phyloP scores from a whole-genome alignment of 2,888 invertebrate genomes.

The Apodemia zela region DNA sequence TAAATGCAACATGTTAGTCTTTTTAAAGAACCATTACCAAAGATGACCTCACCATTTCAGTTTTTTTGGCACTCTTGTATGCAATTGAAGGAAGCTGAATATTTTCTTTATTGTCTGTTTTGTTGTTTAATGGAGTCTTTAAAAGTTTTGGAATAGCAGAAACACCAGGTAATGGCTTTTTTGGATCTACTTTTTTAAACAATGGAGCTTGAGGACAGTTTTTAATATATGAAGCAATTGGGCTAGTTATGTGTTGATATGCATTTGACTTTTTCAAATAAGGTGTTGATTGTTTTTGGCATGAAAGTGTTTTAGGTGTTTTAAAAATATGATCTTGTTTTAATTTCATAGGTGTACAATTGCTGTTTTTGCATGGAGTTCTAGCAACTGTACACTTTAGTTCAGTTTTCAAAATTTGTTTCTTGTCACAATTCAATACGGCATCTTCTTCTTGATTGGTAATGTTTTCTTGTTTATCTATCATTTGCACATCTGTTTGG shows the following conservation, averaged over 20 bases:
- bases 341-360: neutral
- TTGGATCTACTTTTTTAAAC: slow-evolving; percentile 53
- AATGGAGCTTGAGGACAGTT: slow-evolving; percentile 53
- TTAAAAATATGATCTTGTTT: slow-evolving; percentile 37
- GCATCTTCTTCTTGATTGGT: neutral
- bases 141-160: slow-evolving; percentile 51
- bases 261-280: slow-evolving; percentile 41
- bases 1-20: too few species aligned
- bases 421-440: neutral
- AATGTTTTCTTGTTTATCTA: neutral
- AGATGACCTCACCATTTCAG: slow-evolving; percentile 49
- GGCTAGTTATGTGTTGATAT: slow-evolving; percentile 59
- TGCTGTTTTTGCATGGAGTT: slow-evolving; percentile 12
- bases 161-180: slow-evolving; percentile 45
- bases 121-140: slow-evolving; percentile 35
- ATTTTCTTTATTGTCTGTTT: slow-evolving; percentile 51
- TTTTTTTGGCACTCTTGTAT: slow-evolving; percentile 59
- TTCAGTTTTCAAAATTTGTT: neutral
- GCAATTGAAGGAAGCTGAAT: slow-evolving; percentile 49
- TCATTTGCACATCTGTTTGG: neutral
- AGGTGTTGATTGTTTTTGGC: slow-evolving; percentile 40
- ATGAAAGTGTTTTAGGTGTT: slow-evolving; percentile 45
- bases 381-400: neutral
- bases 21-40: neutral
- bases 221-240: slow-evolving; percentile 62